Evolutionary conservation across 2,888 invertebrate species (phyloP).

Genomic region (Halictus ligatus): DNA sequence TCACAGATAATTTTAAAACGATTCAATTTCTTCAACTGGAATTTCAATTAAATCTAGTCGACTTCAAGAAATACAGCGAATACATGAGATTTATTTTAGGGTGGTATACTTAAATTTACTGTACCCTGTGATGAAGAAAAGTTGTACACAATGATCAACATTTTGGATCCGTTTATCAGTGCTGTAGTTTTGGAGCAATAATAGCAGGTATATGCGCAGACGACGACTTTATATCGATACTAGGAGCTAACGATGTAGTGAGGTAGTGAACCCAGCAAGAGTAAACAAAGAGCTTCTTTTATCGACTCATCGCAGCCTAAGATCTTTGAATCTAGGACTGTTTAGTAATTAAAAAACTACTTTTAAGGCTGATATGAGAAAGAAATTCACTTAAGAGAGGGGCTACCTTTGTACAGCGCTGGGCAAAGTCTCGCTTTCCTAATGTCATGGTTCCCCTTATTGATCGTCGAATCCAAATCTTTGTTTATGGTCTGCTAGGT

Average conservation of each 20-base stretch:
- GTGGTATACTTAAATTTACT: conserved; percentile 73
- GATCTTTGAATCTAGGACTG: background rate
- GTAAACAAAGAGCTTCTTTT: conserved; percentile 1
- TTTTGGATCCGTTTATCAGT: conserved; percentile 69
- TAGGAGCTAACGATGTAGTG: conserved; percentile 1
- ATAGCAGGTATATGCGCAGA: conserved; percentile 69
- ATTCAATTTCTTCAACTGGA: background rate
- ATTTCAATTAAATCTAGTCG: background rate
- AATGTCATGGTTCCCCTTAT: background rate
- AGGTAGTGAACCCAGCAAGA: background rate
- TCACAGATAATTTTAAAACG: background rate
- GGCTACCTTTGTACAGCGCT: background rate
- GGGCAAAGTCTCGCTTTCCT: background rate
- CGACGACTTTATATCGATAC: conserved; percentile 48
- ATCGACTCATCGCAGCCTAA: background rate
- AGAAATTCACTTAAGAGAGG: background rate
- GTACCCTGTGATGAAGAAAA: conserved; percentile 69
- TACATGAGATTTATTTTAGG: conserved; percentile 65
- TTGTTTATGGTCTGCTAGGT: background rate
- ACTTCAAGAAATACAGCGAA: background rate
- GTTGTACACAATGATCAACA: conserved; percentile 67
- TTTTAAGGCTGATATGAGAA: background rate
- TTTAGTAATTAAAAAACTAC: background rate
- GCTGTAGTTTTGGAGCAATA: conserved; percentile 73
- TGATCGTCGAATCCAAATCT: background rate